Evolutionary conservation across 2,888 invertebrate species (phyloP).

Genomic region (Lasius fuliginosus): DNA sequence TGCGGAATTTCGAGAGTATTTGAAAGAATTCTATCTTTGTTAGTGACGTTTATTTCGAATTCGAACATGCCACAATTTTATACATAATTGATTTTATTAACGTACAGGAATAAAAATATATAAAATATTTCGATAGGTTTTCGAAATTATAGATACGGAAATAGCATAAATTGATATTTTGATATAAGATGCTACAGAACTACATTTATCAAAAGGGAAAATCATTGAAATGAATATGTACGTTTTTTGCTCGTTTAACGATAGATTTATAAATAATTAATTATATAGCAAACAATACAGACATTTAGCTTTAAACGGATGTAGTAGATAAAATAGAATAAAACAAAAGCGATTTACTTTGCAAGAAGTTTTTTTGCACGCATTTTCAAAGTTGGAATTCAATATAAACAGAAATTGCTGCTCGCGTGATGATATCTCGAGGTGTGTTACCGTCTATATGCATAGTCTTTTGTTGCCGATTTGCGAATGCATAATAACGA

Average conservation of each 20-base stretch:
- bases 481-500: constrained; percentile 59
- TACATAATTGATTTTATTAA: constrained; percentile 12
- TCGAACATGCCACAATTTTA: neutral
- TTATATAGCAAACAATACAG: neutral
- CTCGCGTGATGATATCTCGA: neutral
- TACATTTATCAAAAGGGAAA: neutral
- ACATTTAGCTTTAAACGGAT: constrained; percentile 4
- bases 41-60: neutral
- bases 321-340: neutral
- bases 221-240: neutral
- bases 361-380: neutral
- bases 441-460: constrained; percentile 21
- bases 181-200: neutral
- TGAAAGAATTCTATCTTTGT: neutral
- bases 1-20: neutral
- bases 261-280: neutral
- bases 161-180: neutral
- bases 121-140: neutral
- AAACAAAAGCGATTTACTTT: neutral
- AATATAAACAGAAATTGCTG: constrained; percentile 27
- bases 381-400: neutral
- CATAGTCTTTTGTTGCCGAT: constrained; percentile 52
- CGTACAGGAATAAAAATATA: neutral
- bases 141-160: neutral
- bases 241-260: neutral